Percentiles rank a stretch among this genome's conserved stretches.
phyloP scores from a whole-genome alignment of 64 coral and sea anemone genomes.

The Porites australiensis region DNA sequence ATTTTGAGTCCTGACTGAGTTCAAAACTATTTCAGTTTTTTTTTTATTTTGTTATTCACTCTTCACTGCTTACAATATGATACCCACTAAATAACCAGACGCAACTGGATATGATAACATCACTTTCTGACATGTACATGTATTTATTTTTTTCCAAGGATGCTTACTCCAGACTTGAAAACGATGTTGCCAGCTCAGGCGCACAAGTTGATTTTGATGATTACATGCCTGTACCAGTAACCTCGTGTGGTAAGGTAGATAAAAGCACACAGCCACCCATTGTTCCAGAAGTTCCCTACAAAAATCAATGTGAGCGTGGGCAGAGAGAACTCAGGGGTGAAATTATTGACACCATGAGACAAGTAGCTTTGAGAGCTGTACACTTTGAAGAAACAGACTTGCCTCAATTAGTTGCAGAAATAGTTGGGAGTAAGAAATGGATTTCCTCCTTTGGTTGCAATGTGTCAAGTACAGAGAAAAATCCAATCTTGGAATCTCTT shows the following conservation, averaged over 20 bases:
- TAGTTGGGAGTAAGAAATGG: neutral
- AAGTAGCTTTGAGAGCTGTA: neutral
- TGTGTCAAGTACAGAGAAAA: neutral
- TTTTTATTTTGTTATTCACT: too few species aligned
- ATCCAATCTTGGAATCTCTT: slow-evolving; percentile 4
- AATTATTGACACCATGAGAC: neutral
- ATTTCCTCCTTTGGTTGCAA: neutral
- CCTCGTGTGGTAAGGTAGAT: neutral
- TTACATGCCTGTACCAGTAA: neutral
- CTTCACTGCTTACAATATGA: too few species aligned
- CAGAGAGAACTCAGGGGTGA: neutral
- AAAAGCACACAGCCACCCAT: neutral
- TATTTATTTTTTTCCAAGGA: too few species aligned
- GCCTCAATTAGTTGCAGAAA: neutral
- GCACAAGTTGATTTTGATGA: neutral
- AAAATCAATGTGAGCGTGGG: neutral
- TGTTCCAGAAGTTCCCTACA: neutral
- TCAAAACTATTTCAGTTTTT: too few species aligned
- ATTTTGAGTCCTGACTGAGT: too few species aligned
- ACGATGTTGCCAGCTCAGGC: too few species aligned
- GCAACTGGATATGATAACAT: too few species aligned
- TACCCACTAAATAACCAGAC: too few species aligned
- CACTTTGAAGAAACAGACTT: neutral
- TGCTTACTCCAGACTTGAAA: too few species aligned
- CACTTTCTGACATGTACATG: too few species aligned